phyloP scores from a whole-genome alignment of 2,888 invertebrate genomes.

The Apodemia zela region DNA sequence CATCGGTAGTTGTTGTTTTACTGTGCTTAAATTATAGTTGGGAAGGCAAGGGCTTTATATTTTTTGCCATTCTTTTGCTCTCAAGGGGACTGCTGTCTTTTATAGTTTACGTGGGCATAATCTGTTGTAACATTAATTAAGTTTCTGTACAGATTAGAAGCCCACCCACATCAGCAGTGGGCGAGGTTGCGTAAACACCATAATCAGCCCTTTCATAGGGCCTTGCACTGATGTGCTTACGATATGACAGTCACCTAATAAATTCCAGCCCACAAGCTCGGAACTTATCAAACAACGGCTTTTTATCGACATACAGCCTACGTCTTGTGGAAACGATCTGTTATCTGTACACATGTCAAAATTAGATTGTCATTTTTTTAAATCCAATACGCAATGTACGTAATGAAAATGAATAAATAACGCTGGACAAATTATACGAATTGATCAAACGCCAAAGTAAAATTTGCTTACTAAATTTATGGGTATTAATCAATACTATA shows the following conservation, averaged over 20 bases:
- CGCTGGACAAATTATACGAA: no score
- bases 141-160: slow-evolving; percentile 10
- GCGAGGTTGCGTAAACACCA: slow-evolving; percentile 10
- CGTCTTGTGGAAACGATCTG: not conserved
- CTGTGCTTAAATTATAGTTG: no score
- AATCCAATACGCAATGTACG: no score
- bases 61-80: not conserved
- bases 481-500: no score
- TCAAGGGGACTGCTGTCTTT: not conserved
- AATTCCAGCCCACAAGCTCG: slow-evolving; percentile 7
- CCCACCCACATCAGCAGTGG: slow-evolving; percentile 1
- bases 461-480: no score
- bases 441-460: no score
- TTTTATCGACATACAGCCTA: slow-evolving; percentile 1
- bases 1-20: no score
- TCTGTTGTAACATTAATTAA: slow-evolving; percentile 13
- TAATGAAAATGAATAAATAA: no score
- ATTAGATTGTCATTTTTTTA: no score
- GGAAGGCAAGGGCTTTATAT: no score
- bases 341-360: not conserved
- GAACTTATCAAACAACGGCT: slow-evolving; percentile 7
- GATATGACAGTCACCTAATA: slow-evolving; percentile 5
- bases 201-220: slow-evolving; percentile 10
- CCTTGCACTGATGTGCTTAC: not conserved
- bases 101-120: not conserved